Evolutionary conservation across 2,113 vertebrate species (phyloP).

Genomic region (Diphyllodes magnificus): DNA sequence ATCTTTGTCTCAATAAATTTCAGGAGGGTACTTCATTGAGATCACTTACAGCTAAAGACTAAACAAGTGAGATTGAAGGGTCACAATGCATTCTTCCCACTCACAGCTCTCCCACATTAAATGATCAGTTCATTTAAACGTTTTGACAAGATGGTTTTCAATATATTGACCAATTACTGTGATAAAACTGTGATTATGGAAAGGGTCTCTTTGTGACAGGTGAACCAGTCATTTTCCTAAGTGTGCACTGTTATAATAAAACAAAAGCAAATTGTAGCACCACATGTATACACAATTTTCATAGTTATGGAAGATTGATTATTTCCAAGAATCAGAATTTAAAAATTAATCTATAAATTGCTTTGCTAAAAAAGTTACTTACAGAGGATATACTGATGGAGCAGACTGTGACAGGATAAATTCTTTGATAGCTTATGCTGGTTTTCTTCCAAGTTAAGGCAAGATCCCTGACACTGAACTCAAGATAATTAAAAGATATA

Average conservation of each 20-base stretch:
- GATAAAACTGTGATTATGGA: background rate
- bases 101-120: background rate
- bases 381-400: background rate
- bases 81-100: background rate
- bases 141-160: background rate
- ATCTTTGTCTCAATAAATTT: background rate
- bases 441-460: background rate
- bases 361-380: background rate
- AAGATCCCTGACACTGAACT: background rate
- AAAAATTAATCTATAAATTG: background rate
- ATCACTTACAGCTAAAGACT: background rate
- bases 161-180: background rate
- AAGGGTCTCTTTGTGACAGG: background rate
- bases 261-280: background rate
- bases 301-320: background rate
- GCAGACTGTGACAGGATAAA: background rate
- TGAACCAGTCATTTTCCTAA: background rate
- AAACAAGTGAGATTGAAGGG: background rate
- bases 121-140: background rate
- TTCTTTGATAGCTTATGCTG: background rate
- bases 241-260: background rate
- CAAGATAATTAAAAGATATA: background rate
- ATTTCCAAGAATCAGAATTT: background rate
- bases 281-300: background rate
- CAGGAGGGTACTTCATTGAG: background rate